Base-by-base conservation (phyloP, 2,888 invertebrate genomes). In the Amorpha juglandis region DNA sequence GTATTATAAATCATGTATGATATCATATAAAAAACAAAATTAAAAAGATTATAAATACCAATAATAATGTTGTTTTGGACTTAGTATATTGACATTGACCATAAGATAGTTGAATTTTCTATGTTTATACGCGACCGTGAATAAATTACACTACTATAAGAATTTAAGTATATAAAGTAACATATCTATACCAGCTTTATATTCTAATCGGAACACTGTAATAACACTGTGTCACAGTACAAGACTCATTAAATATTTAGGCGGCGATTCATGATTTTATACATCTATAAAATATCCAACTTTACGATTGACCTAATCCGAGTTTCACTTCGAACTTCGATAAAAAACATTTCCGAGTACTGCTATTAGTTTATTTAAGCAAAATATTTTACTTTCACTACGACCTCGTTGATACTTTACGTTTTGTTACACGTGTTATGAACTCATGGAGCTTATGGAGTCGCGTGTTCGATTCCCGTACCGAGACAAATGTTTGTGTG, bases 371-470 rank as follows among this genome's bases (percentile, higher is more conserved):
- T 58, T 58, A 58, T 19, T 19, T 42, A 38, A 58, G 55, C 16
- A 38, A 38, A 27, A 38, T 58, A 35, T 38, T 38, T 58, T 42
- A 58, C 58, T 58, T 58, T 58, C 58, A 42, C 58, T 19, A 19
- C 38, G 58, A 16, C 58, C 16, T 42, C 19, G 19, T 16, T 42
- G 42, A 19, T 42, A 19, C 38, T 53, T 53, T 9, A 21, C 16
- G 16, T 19, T 27, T 21, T 38, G 19, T 19, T 58, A 19, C 19
- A 12, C 19, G 19, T 16, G 11, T 33, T 33, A 27, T 52, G 50
- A 16, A 50, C 38, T 38, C 38, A 27, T 27, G 38, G n/a, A 48
- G n/a, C n/a, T n/a, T n/a, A n/a, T n/a, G n/a, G n/a, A n/a, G n/a
- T n/a, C n/a, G n/a, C n/a, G n/a, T n/a, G n/a, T n/a, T n/a, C n/a